Percentiles rank a stretch among this genome's conserved stretches.
These are phyloP conservation scores for Heliothis virescens DNA, from an alignment of 1,140 invertebrate species.

Conservation along the genomic window DNA sequence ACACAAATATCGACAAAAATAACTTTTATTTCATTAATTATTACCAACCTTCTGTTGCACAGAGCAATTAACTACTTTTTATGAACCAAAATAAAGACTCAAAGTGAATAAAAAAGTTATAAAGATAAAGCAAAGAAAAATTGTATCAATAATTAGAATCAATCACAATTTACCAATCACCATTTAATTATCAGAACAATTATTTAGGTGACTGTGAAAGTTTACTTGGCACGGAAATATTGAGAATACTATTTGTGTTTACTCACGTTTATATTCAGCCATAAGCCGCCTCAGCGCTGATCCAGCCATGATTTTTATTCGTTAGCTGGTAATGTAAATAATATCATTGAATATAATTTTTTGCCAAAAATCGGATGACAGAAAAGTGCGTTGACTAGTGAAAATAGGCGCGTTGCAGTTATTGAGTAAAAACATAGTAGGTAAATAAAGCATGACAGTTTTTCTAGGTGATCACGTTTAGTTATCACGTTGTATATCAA, in stretches of 20 bases:
- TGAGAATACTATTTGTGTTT: background rate
- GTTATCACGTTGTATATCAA: too few species aligned
- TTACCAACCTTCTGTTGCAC: too few species aligned
- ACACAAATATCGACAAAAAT: too few species aligned
- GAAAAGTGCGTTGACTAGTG: background rate
- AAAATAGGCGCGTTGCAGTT: conserved; percentile 8
- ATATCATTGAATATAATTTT: conserved; percentile 16
- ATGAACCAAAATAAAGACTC: too few species aligned
- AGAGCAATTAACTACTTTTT: too few species aligned
- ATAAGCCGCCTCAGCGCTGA: conserved; percentile 98
- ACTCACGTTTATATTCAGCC: conserved; percentile 97
- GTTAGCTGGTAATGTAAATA: background rate
- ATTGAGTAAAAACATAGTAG: background rate
- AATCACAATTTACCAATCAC: background rate
- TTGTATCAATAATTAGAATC: background rate
- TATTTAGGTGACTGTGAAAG: background rate
- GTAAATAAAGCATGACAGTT: background rate
- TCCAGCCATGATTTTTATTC: conserved; percentile 92
- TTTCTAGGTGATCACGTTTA: background rate
- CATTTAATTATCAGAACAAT: background rate
- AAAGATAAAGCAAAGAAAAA: background rate
- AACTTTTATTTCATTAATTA: too few species aligned
- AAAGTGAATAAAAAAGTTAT: too few species aligned
- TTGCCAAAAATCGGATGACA: conserved; percentile 5
- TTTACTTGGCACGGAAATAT: background rate